These are phyloP conservation scores for Magallana ariakensis DNA, from an alignment of 1,140 invertebrate genomes.

Conservation along the genomic window DNA sequence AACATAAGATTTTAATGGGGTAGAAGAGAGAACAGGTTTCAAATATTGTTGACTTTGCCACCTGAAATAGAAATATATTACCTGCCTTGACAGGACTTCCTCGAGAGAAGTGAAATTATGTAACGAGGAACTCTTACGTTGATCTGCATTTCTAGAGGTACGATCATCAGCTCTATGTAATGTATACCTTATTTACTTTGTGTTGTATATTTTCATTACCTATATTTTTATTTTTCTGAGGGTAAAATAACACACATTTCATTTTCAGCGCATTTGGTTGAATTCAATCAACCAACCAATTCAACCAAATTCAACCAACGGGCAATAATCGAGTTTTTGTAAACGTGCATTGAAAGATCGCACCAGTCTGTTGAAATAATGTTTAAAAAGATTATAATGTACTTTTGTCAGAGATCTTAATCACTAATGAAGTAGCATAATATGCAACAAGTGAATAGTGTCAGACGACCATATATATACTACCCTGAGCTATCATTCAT, in stretches of 20 bases:
- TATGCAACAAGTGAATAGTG: neutral
- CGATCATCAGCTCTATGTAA: neutral
- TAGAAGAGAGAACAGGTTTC: neutral
- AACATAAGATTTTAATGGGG: too few relatives aligned
- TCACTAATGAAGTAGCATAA: neutral
- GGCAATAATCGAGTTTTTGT: too few relatives aligned
- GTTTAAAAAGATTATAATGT: neutral
- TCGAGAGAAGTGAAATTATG: neutral
- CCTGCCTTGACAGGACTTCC: neutral
- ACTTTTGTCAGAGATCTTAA: neutral
- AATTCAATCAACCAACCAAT: too few relatives aligned
- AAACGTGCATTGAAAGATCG: too few relatives aligned
- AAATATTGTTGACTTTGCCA: slow-evolving; percentile 17
- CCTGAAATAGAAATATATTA: neutral
- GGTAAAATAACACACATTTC: too few relatives aligned
- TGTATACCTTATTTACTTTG: neutral
- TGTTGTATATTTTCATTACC: neutral
- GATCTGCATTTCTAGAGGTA: neutral
- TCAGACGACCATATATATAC: neutral
- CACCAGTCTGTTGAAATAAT: neutral
- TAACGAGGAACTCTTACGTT: neutral
- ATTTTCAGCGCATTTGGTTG: too few relatives aligned
- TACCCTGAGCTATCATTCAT: neutral
- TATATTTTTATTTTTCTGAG: too few relatives aligned
- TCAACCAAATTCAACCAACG: too few relatives aligned